Percentiles rank a stretch among this genome's conserved stretches.
Conservation (phyloP, 2,113 vertebrate species). For the Oxyruncus cristatus region DNA sequence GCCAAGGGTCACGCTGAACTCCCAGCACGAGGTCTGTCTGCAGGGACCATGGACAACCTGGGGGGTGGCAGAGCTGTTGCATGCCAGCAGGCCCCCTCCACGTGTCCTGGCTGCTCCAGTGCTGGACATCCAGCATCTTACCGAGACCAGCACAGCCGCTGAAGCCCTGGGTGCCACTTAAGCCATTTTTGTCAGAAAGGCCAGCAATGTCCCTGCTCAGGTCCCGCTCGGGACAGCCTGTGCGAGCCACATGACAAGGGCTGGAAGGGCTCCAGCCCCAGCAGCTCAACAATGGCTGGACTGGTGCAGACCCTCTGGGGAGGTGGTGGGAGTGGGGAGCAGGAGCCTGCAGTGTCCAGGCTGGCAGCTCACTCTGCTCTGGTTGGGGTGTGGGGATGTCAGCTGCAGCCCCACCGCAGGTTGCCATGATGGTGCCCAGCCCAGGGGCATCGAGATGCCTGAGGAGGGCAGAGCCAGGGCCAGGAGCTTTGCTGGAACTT, state of each 20-base stretch:
- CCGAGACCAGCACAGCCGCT: not conserved
- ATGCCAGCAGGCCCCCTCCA: not conserved
- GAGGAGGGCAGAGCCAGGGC: not conserved
- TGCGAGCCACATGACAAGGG: fast-evolving
- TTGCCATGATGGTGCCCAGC: not conserved
- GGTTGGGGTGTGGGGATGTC: not conserved
- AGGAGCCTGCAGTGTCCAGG: not conserved
- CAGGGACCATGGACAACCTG: fast-evolving
- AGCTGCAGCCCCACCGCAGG: not conserved
- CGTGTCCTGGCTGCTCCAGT: not conserved
- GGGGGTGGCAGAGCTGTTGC: not conserved
- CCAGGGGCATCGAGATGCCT: fast-evolving
- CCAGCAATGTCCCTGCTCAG: not conserved
- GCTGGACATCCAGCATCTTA: fast-evolving
- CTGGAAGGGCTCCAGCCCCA: not conserved
- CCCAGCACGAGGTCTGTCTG: not conserved
- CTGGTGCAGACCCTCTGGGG: not conserved
- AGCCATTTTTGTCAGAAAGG: not conserved
- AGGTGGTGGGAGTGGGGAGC: not conserved
- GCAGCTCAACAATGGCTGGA: not conserved
- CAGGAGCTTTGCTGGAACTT: not conserved
- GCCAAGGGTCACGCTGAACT: not conserved
- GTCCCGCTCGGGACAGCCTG: not conserved
- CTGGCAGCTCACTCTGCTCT: not conserved
- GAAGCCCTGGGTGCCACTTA: not conserved